A percentile compares a stretch with the other conserved stretches of the same genome.
Evolutionary conservation across 2,113 vertebrate species (phyloP).

Genomic region (Gambusia affinis): DNA sequence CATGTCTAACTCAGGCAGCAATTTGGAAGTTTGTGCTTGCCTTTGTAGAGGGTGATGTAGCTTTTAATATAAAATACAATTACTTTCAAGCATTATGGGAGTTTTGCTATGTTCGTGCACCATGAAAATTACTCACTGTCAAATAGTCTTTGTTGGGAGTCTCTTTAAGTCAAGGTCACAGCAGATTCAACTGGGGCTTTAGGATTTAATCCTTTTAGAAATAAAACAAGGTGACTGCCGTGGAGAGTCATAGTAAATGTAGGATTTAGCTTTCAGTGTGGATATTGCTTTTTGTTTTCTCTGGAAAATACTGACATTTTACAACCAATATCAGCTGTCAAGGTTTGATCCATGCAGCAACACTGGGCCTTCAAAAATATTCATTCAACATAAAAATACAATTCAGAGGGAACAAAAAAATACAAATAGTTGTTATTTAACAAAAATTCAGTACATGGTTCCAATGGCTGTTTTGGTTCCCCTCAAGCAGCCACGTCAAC

Average conservation of each 20-base stretch:
- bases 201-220: slow-evolving; percentile 58
- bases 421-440: slow-evolving; percentile 27
- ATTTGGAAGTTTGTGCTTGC: slow-evolving; percentile 26
- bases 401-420: slow-evolving; percentile 6
- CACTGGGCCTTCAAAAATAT: slow-evolving; percentile 4
- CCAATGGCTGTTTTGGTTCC: slow-evolving; percentile 14
- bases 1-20: slow-evolving; percentile 33
- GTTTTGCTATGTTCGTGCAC: slow-evolving; percentile 23
- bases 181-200: slow-evolving; percentile 31
- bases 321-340: slow-evolving; percentile 24
- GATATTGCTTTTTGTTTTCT: slow-evolving; percentile 33
- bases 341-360: slow-evolving; percentile 1
- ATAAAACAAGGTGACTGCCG: slow-evolving; percentile 39
- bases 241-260: slow-evolving; percentile 38
- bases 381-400: background rate
- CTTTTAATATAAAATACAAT: slow-evolving; percentile 32
- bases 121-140: slow-evolving; percentile 45
- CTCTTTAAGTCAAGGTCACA: slow-evolving; percentile 59
- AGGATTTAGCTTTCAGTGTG: slow-evolving; percentile 28
- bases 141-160: slow-evolving; percentile 50
- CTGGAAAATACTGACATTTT: slow-evolving; percentile 26
- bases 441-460: slow-evolving; percentile 14
- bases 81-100: slow-evolving; percentile 10
- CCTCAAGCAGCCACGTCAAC: slow-evolving; percentile 35
- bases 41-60: slow-evolving; percentile 22